A percentile compares a stretch with the other conserved stretches of the same genome.
phyloP scores from a whole-genome alignment of 2,113 vertebrate genomes.

The Lophius piscatorius region DNA sequence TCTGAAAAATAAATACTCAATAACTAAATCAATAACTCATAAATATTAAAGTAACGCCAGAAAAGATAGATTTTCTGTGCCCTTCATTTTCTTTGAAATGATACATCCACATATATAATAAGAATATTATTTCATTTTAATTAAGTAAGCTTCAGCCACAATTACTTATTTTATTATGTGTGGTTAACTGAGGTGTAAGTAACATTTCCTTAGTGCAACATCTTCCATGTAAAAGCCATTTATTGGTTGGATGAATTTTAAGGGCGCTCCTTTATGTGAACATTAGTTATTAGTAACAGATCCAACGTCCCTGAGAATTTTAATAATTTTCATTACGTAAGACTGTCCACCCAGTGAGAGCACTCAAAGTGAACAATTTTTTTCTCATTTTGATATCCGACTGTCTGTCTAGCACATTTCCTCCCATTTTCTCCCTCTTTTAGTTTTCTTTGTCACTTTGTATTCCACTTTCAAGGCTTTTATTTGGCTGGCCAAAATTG shows the following conservation, averaged over 20 bases:
- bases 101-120: too few relatives aligned
- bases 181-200: slow-evolving; percentile 38
- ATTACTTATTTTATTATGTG: slow-evolving; percentile 23
- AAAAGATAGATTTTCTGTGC: too few relatives aligned
- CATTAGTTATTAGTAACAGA: slow-evolving; percentile 26
- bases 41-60: too few relatives aligned
- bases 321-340: slow-evolving; percentile 74
- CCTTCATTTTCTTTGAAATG: too few relatives aligned
- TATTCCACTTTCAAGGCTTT: slow-evolving; percentile 40
- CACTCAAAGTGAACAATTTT: slow-evolving; percentile 64
- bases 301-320: slow-evolving; percentile 63
- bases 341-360: slow-evolving; percentile 51
- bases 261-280: slow-evolving; percentile 56
- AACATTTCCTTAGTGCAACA: slow-evolving; percentile 6
- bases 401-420: slow-evolving; percentile 28
- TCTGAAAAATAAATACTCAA: too few relatives aligned
- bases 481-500: slow-evolving; percentile 23
- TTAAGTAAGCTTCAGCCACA: slow-evolving; percentile 47
- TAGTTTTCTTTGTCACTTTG: slow-evolving; percentile 35
- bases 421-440: slow-evolving; percentile 18
- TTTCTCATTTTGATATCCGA: slow-evolving; percentile 38
- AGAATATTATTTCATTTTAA: too few relatives aligned
- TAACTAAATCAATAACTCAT: too few relatives aligned
- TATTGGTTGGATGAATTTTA: slow-evolving; percentile 58
- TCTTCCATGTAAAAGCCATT: slow-evolving; percentile 28